Base-by-base conservation (phyloP, 2,113 vertebrate species). In the Microcebus ravelobensis region DNA sequence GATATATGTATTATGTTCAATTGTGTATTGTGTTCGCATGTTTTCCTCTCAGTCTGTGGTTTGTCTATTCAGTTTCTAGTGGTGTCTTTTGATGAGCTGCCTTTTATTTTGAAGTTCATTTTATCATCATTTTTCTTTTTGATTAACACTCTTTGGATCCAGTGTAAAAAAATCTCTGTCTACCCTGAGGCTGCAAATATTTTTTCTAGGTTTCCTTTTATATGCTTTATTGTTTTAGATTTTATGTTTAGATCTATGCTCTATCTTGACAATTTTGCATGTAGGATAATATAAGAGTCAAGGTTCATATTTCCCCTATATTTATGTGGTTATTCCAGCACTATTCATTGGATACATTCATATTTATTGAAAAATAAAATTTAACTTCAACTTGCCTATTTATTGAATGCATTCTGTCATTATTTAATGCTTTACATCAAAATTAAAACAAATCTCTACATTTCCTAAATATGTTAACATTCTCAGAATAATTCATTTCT, bases 291-390 rank as follows among this genome's bases (percentile, higher is more conserved):
- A 3, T 88, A 76, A 73, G 63, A 96, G 61, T 85, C 12, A 70
- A 79, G 29, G 8, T 61, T 93, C 21, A 70, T 80, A 39, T 76
- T 86, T 88, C 25, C 21, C 17, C 34, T 45, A 21, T 42, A 34
- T 74, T 86, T 73, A 57, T 74, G 11, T 94, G 39, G 29, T 76
- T 84, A 39, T 83, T 50, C 42, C 34, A 88, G 39, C n/a, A 34
- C 68, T 74, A 63, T 63, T 80, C 52, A 91, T 18, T 87, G 74
- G 57, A 59, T 87, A 87, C 8, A 68, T 12, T 36, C 50, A 65
- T 48, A 73, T 80, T 34, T 88, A 48, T 70, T 71, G n/a, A 57
- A 85, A 87, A 80, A 70, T 96, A 89, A 89, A 61, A 90, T 65
- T 42, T 57, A 85, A 68, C 17, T 80, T 85, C 80, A 90, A 74